phyloP scores from a whole-genome alignment of 2,888 invertebrate species.

The Erpobdella octoculata region DNA sequence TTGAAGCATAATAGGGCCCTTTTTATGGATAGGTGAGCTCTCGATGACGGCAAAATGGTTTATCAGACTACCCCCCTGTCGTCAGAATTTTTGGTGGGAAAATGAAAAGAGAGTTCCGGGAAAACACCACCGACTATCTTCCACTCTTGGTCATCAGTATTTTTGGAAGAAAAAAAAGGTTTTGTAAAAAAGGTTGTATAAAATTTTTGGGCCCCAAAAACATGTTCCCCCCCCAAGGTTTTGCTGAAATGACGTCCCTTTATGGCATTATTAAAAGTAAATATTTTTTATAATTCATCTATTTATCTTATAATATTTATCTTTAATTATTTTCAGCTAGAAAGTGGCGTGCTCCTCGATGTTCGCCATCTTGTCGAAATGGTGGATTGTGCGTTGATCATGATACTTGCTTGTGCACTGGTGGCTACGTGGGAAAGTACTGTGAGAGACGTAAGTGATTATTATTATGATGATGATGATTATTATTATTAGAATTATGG shows the following conservation, averaged over 20 bases:
- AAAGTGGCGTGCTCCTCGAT: slow-evolving; percentile 34
- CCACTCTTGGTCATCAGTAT: too few species aligned
- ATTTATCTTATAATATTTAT: not conserved
- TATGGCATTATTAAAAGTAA: not conserved
- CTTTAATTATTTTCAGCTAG: slow-evolving; percentile 1
- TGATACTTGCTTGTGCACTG: slow-evolving; percentile 44
- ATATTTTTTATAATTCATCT: not conserved
- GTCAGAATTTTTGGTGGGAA: too few species aligned
- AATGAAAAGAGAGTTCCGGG: too few species aligned
- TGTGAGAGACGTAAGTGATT: slow-evolving; percentile 47
- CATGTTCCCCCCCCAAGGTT: not conserved
- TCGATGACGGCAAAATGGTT: too few species aligned
- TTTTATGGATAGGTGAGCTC: too few species aligned
- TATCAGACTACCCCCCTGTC: too few species aligned
- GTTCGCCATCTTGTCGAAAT: slow-evolving; percentile 44
- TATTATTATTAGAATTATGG: not conserved
- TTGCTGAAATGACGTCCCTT: not conserved
- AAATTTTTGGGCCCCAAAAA: not conserved
- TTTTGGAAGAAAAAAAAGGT: too few species aligned
- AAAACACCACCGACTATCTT: too few species aligned
- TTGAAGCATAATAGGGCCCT: too few species aligned
- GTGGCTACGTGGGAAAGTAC: slow-evolving; percentile 47
- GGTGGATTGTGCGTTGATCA: slow-evolving; percentile 45
- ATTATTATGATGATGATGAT: not conserved
- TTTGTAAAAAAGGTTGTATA: too few species aligned